Conservation (phyloP, 2,113 vertebrate genomes). For the Mus spicilegus region DNA sequence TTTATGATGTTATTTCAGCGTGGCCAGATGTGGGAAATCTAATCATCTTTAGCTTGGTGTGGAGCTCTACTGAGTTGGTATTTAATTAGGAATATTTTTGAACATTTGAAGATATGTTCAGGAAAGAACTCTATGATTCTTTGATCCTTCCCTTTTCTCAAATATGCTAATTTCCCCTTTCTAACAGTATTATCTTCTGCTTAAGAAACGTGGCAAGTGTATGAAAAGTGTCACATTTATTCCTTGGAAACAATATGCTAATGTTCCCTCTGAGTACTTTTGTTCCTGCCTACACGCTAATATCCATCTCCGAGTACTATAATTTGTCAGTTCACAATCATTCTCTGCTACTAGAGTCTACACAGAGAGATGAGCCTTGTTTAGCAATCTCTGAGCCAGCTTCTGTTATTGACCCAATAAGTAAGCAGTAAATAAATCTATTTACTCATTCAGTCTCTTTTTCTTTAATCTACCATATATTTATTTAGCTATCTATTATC, state of each 20-base stretch:
- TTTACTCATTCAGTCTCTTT: background rate
- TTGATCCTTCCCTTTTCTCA: slow-evolving; percentile 52
- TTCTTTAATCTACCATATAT: background rate
- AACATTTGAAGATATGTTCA: background rate
- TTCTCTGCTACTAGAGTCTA: slow-evolving; percentile 5
- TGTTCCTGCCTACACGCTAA: slow-evolving; percentile 55
- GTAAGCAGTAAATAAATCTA: background rate
- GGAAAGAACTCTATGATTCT: slow-evolving; percentile 45
- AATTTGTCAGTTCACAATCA: slow-evolving; percentile 41
- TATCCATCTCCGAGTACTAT: slow-evolving; percentile 14
- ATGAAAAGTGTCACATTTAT: slow-evolving; percentile 59
- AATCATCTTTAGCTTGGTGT: background rate
- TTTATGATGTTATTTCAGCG: background rate
- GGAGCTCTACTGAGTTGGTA: background rate
- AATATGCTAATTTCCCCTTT: slow-evolving; percentile 64
- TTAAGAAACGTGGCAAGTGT: slow-evolving; percentile 60
- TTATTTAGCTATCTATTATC: background rate
- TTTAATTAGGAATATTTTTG: slow-evolving; percentile 46
- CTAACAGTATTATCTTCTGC: slow-evolving; percentile 60
- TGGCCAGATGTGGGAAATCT: background rate
- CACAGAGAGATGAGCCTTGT: background rate
- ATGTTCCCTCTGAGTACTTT: slow-evolving; percentile 42
- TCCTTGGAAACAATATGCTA: slow-evolving; percentile 55
- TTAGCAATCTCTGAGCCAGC: background rate
- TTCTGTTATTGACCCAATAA: background rate